These are phyloP conservation scores for Axinella damicornis DNA, from an alignment of 37 sponge, comb jelly and placozoan species.

Conservation along the genomic window DNA sequence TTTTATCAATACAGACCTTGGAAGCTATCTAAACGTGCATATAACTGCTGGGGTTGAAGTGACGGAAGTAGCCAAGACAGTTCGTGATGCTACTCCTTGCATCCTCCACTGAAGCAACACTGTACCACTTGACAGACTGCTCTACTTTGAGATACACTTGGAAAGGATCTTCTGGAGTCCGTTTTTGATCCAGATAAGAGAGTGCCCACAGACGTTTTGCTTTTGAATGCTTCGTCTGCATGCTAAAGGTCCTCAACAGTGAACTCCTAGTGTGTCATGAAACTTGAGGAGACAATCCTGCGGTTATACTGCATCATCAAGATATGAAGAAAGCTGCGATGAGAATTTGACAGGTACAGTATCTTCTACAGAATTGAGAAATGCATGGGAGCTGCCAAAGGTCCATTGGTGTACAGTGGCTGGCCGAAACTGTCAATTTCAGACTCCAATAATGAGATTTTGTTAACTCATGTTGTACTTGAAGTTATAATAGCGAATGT, in stretches of 20 bases:
- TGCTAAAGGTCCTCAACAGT: neutral
- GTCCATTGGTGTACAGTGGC: too few species aligned
- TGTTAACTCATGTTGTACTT: too few species aligned
- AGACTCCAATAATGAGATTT: too few species aligned
- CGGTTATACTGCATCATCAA: neutral
- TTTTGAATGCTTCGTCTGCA: neutral
- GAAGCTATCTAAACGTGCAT: neutral
- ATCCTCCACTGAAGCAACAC: neutral
- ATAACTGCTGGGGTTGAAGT: too few species aligned
- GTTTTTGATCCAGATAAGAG: neutral
- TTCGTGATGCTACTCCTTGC: neutral
- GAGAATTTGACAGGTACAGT: slow-evolving; percentile 5
- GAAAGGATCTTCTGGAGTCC: neutral
- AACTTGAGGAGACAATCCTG: neutral
- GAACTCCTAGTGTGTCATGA: neutral
- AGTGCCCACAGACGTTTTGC: neutral
- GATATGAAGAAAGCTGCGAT: neutral
- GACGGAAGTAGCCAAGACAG: neutral
- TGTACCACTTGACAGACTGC: neutral
- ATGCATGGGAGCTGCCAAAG: too few species aligned
- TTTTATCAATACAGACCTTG: neutral
- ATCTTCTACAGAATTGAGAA: neutral
- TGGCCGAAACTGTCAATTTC: too few species aligned
- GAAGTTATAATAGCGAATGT: too few species aligned
- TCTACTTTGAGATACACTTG: slow-evolving; percentile 15